These are phyloP conservation scores for Gymnarchus niloticus DNA, from an alignment of 2,113 vertebrate genomes.

Conservation along the genomic window DNA sequence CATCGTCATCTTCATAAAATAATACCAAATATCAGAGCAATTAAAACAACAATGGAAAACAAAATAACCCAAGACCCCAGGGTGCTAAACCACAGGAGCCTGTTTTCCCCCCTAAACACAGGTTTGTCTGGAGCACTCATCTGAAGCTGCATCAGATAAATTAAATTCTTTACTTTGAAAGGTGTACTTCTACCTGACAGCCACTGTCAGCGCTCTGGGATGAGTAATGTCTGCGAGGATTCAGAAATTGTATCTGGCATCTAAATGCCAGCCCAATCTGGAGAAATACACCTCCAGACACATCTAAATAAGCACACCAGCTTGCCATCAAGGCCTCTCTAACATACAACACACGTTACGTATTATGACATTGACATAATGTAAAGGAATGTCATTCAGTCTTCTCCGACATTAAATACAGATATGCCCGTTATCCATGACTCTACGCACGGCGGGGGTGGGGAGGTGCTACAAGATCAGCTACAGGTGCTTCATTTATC, in stretches of 20 bases:
- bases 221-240: not conserved
- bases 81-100: not conserved
- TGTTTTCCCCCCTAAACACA: not conserved
- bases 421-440: not conserved
- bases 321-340: not conserved
- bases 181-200: not conserved
- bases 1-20: not conserved
- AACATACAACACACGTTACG: not conserved
- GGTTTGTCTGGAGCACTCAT: not conserved
- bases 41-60: not conserved
- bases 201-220: not conserved
- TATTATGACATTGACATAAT: conserved; percentile 5
- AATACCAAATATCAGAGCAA: not conserved
- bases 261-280: not conserved
- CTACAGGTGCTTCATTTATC: not conserved
- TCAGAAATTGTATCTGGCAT: conserved; percentile 1
- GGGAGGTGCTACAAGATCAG: not conserved
- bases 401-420: not conserved
- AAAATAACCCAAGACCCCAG: not conserved
- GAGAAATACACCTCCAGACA: not conserved
- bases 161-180: conserved; percentile 1
- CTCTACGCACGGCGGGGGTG: not conserved
- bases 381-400: not conserved
- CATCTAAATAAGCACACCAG: not conserved
- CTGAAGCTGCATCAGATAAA: not conserved